These are phyloP conservation scores for Chinchilla lanigera DNA, from an alignment of 2,113 vertebrate species.

Conservation along the genomic window DNA sequence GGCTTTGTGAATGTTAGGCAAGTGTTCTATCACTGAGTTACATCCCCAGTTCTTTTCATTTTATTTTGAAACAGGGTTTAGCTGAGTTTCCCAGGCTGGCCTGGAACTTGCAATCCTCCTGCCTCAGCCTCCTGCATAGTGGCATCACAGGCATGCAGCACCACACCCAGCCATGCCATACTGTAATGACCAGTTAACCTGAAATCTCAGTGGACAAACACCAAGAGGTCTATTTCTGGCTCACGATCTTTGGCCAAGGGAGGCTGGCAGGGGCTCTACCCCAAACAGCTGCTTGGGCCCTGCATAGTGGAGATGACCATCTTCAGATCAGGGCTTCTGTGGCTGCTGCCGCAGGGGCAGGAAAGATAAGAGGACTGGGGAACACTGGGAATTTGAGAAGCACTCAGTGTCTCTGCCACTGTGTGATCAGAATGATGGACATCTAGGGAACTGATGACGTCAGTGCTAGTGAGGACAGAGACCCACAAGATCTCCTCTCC, in stretches of 20 bases:
- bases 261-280: not conserved
- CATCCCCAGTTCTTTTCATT: not conserved
- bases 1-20: not conserved
- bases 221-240: not conserved
- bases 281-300: not conserved
- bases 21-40: not conserved
- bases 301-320: not conserved
- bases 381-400: accelerated
- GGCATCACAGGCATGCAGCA: not conserved
- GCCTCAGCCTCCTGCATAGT: not conserved
- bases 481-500: not conserved
- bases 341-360: not conserved
- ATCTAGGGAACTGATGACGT: not conserved
- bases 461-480: not conserved
- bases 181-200: not conserved
- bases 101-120: not conserved
- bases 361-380: not conserved
- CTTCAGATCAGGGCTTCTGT: not conserved
- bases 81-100: not conserved
- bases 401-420: not conserved
- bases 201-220: not conserved
- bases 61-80: not conserved
- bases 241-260: not conserved
- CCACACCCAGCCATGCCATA: not conserved
- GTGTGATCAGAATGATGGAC: not conserved